Percentiles rank a stretch among this genome's conserved stretches.
Conservation (phyloP, 37 sponge, comb jelly and placozoan genomes). For the Ephydatia muelleri region DNA sequence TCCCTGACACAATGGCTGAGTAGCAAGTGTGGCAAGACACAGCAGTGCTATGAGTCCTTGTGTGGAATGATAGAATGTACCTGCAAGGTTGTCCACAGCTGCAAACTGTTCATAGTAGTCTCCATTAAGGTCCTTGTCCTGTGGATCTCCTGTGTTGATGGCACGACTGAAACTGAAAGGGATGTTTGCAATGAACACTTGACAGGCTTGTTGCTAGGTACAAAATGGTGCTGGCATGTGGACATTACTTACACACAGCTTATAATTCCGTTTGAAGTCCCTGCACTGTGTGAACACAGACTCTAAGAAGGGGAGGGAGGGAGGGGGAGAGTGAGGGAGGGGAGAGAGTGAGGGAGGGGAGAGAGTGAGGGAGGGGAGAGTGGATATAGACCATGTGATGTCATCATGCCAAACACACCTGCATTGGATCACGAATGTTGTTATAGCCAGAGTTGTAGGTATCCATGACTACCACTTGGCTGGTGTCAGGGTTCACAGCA, state of each 20-base stretch:
- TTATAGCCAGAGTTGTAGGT: not conserved
- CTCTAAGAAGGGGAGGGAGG: not conserved
- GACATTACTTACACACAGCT: not conserved
- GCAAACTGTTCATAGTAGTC: constrained; percentile 9
- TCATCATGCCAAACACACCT: not conserved
- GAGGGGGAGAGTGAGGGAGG: not conserved
- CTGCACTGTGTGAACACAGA: not conserved
- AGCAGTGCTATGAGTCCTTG: not conserved
- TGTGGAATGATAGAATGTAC: not conserved
- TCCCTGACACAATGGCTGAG: not conserved
- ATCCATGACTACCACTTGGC: too few relatives aligned
- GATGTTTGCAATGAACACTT: not conserved
- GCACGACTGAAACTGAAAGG: not conserved
- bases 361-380: not conserved
- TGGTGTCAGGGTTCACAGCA: too few relatives aligned
- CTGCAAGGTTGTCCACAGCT: not conserved
- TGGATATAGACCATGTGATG: not conserved
- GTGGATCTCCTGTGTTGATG: constrained; percentile 1
- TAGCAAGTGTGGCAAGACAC: not conserved
- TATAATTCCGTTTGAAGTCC: not conserved
- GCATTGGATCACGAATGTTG: not conserved
- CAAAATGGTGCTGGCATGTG: not conserved
- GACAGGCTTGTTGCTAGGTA: too few relatives aligned
- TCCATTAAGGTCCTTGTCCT: not conserved
- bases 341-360: not conserved